Percentiles rank a stretch among this genome's conserved stretches.
These are phyloP conservation scores for Apodemia duryi DNA, from an alignment of 2,888 invertebrate genomes.

Conservation along the genomic window DNA sequence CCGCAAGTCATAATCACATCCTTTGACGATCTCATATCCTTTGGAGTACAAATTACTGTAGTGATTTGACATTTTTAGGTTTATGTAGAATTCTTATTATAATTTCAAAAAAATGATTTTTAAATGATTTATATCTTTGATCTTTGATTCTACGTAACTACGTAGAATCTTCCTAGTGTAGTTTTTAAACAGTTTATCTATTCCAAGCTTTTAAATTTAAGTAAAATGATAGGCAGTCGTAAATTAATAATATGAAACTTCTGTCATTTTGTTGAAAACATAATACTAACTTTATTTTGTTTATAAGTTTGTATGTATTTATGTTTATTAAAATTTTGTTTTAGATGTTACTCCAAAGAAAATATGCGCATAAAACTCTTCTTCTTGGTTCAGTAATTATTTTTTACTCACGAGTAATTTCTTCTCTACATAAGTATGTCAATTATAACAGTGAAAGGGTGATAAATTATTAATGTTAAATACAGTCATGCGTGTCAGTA, in stretches of 20 bases:
- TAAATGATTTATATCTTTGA: too few relatives aligned
- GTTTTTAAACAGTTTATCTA: neutral
- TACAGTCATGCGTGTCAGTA: conserved; percentile 33
- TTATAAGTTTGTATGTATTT: too few relatives aligned
- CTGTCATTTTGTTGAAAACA: neutral
- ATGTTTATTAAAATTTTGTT: too few relatives aligned
- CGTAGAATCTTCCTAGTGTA: neutral
- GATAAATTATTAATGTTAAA: conserved; percentile 33
- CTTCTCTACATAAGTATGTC: conserved; percentile 31
- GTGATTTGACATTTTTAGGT: neutral
- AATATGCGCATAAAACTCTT: neutral
- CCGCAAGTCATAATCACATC: neutral
- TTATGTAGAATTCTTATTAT: neutral
- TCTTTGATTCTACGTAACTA: too few relatives aligned
- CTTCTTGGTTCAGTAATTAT: conserved; percentile 1
- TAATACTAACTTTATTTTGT: neutral
- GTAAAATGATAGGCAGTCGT: too few relatives aligned
- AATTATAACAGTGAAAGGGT: conserved; percentile 35
- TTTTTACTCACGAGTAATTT: conserved; percentile 24
- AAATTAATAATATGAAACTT: neutral
- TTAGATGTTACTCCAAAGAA: too few relatives aligned
- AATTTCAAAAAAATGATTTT: too few relatives aligned
- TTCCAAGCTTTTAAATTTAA: neutral
- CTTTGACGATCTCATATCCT: neutral
- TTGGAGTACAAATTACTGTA: neutral